Evolutionary conservation across 2,113 vertebrate species (phyloP).

Genomic region (Turdus rufiventris): DNA sequence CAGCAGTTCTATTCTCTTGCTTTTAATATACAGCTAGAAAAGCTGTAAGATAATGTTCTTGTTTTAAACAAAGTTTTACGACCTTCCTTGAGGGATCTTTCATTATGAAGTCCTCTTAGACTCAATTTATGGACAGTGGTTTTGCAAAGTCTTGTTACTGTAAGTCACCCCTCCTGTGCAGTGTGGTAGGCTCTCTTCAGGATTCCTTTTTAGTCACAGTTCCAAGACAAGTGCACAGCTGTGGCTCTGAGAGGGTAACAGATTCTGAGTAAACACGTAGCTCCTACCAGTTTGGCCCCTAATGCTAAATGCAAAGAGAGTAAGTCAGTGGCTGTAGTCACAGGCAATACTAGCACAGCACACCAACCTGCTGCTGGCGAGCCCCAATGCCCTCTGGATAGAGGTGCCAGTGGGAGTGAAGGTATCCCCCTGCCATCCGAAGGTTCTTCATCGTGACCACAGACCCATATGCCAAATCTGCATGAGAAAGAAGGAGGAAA

Average conservation of each 20-base stretch:
- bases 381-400: slow-evolving; percentile 91
- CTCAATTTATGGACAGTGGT: neutral
- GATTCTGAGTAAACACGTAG: neutral
- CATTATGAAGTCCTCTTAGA: neutral
- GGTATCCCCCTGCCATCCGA: slow-evolving; percentile 91
- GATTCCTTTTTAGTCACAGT: neutral
- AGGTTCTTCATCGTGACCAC: slow-evolving; percentile 91
- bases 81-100: neutral
- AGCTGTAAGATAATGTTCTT: neutral
- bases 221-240: neutral
- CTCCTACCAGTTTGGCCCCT: neutral
- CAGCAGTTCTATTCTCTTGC: neutral
- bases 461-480: slow-evolving; percentile 94
- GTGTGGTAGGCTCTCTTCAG: neutral
- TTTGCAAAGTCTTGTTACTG: neutral
- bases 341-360: neutral
- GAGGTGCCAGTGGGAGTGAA: slow-evolving; percentile 96
- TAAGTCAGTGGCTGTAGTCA: rapidly evolving
- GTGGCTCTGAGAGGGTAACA: neutral
- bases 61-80: neutral
- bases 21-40: neutral
- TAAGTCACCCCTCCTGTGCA: neutral
- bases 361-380: slow-evolving; percentile 90
- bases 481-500: neutral
- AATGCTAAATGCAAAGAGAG: neutral